phyloP scores from a whole-genome alignment of 2,888 invertebrate genomes.

The Patella pellucida region DNA sequence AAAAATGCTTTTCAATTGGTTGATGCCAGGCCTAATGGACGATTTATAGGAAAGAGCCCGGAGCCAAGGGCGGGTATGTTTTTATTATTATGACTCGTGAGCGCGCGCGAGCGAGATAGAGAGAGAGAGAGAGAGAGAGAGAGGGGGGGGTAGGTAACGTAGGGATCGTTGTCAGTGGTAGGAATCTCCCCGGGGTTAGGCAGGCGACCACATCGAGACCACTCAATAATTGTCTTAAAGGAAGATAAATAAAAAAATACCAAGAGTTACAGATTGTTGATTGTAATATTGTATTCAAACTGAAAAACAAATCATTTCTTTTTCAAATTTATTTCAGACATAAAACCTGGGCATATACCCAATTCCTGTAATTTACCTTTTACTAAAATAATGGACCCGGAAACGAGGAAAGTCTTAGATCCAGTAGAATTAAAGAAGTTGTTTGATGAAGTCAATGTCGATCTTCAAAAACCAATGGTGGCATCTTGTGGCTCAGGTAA shows the following conservation, averaged over 20 bases:
- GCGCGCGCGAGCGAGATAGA: no score
- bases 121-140: no score
- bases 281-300: no score
- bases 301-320: background rate
- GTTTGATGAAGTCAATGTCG: conserved; percentile 53
- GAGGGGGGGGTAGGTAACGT: no score
- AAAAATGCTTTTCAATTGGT: conserved; percentile 48
- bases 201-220: no score
- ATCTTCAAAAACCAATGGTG: conserved; percentile 54
- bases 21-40: conserved; percentile 61
- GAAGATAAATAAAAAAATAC: no score
- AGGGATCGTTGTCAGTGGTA: no score
- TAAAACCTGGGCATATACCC: conserved; percentile 63
- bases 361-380: conserved; percentile 59
- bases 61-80: conserved; percentile 63
- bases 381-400: conserved; percentile 43
- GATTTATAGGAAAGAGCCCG: conserved; percentile 62
- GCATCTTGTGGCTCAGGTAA: conserved; percentile 67
- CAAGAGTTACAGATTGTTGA: no score
- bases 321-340: conserved; percentile 44
- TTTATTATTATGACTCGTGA: background rate
- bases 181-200: no score
- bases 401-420: conserved; percentile 47
- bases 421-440: conserved; percentile 49
- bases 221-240: no score